These are phyloP conservation scores for Myotis lucifugus DNA, from an alignment of 2,113 vertebrate genomes.

Conservation along the genomic window DNA sequence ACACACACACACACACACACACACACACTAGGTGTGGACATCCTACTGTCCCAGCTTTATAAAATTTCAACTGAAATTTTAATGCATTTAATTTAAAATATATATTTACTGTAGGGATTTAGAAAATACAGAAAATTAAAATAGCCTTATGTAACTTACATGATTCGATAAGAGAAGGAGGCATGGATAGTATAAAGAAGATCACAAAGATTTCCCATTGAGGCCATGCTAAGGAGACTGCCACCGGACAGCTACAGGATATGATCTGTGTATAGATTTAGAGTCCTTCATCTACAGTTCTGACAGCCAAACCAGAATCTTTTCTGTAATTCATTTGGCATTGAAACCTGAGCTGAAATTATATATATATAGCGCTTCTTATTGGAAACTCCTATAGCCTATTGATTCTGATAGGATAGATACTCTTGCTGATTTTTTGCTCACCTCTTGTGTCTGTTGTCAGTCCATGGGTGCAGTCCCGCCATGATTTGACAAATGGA, in stretches of 20 bases:
- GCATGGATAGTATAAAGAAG: not conserved
- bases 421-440: not conserved
- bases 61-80: not conserved
- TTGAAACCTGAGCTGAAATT: constrained; percentile 17
- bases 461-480: not conserved
- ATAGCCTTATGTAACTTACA: not conserved
- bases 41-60: not conserved
- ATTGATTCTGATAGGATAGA: not conserved
- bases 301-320: not conserved
- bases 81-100: not conserved
- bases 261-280: not conserved
- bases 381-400: not conserved
- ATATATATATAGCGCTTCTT: not conserved
- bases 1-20: not conserved
- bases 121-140: not conserved
- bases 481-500: not conserved
- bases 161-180: not conserved
- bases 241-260: not conserved
- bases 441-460: not conserved
- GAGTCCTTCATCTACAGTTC: not conserved
- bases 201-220: not conserved
- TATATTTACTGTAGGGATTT: not conserved
- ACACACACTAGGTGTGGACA: not conserved
- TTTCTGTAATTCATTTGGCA: constrained; percentile 32
- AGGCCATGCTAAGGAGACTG: not conserved